Evolutionary conservation across 2,797 vertebrate species (phyloP).

Genomic region (Coluber constrictor): DNA sequence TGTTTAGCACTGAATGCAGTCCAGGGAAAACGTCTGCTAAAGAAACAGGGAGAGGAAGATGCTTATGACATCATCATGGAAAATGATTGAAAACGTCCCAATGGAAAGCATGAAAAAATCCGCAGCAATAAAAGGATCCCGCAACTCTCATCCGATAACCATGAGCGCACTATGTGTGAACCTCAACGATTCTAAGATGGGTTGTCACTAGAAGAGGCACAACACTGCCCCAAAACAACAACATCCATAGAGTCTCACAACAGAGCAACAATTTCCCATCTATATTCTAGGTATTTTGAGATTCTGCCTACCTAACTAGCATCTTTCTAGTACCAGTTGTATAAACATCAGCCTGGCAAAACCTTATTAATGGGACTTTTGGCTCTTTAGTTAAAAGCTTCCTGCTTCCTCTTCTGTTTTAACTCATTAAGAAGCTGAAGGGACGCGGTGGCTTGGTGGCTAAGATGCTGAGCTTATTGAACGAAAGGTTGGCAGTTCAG

Average conservation of each 20-base stretch:
- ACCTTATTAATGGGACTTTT: not conserved
- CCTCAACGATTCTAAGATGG: too few species aligned
- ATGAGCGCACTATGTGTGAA: too few species aligned
- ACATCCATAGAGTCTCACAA: not conserved
- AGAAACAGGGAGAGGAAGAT: too few species aligned
- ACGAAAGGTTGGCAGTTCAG: too few species aligned
- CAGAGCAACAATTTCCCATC: not conserved
- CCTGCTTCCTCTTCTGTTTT: not conserved
- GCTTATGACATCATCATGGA: too few species aligned
- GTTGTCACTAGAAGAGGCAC: not conserved
- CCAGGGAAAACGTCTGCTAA: not conserved
- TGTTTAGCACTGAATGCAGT: not conserved
- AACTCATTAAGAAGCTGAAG: too few species aligned
- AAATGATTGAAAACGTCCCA: not conserved
- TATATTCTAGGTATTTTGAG: not conserved
- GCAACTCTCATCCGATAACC: too few species aligned
- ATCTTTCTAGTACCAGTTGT: not conserved
- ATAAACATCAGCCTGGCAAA: not conserved
- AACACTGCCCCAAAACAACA: not conserved
- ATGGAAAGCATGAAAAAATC: not conserved
- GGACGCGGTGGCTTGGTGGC: too few species aligned
- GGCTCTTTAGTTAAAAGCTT: not conserved
- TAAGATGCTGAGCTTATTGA: too few species aligned
- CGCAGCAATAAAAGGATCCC: not conserved
- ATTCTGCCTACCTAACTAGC: not conserved